Evolutionary conservation across 2,888 invertebrate species (phyloP), one percentile per base, ranked within the genome.

Genomic region (Pseudococcus viburni): DNA sequence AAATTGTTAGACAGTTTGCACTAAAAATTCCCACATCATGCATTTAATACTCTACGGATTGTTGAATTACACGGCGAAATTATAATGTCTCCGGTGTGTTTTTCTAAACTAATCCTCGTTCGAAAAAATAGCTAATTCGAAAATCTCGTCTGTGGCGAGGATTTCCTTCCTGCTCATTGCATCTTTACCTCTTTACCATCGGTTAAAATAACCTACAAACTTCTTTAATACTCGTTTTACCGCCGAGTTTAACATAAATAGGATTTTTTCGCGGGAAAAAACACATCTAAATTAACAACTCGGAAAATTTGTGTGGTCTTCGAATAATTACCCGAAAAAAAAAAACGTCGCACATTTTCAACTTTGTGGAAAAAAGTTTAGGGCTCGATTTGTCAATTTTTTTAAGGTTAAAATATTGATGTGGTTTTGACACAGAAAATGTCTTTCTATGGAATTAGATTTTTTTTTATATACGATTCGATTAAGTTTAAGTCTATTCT

Each of bases 1-100:
- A 64, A 64, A 64, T 64, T 64, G 64, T 64, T 64, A 64, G 64
- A 64, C 64, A 64, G 64, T 64, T 64, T 64, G 64, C 64, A 9
- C 22, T 64, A 22, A 64, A 64, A 64, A 22, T 64, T 64, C 64
- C 64, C 22, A 64, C 64, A 64, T 64, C 22, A 64, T 22, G 64
- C 19, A 64, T 64, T 64, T 64, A 64, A 64, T 64, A 64, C 64
- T 22, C 64, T 64, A 64, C 64, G 64, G 64, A 64, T 64, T 22
- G 64, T 64, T 64, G 64, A 64, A 64, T 64, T 64, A 64, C 64
- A 22, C 64, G 22, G 22, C 64, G 12, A 64, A 64, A 64, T 64
- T 64, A 64, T 64, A 64, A 64, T 64, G 64, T 64, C 64, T 64
- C 64, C 64, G 64, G 64, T 64, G 64, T 64, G 64, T 64, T 64